These are phyloP conservation scores for Polyergus mexicanus DNA, from an alignment of 1,140 invertebrate species.

Conservation along the genomic window DNA sequence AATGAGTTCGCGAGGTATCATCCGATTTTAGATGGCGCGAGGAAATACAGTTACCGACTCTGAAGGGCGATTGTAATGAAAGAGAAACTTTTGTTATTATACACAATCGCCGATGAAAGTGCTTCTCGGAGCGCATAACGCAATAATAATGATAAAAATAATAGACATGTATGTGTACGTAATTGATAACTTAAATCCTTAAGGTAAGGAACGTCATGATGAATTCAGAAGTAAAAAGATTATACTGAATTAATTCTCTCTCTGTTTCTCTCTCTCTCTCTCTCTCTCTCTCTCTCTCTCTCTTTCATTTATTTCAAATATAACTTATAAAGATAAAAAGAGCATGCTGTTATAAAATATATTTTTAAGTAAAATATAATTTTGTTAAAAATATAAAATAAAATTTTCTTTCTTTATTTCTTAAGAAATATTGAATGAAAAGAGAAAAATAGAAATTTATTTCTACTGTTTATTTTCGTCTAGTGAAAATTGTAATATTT, in stretches of 20 bases:
- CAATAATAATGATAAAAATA: constrained; percentile 47
- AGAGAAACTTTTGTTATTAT: constrained; percentile 33
- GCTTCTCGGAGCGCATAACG: neutral
- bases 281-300: too few relatives aligned
- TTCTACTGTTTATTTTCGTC: neutral
- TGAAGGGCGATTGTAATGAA: constrained; percentile 11
- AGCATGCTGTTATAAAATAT: neutral
- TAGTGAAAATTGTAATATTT: neutral
- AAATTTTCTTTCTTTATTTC: neutral
- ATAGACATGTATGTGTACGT: neutral
- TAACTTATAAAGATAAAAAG: neutral
- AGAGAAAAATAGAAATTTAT: neutral
- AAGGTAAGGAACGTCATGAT: neutral
- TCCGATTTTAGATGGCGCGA: constrained; percentile 70
- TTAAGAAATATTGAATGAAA: neutral
- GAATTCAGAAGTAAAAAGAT: constrained; percentile 4
- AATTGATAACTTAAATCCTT: constrained; percentile 1
- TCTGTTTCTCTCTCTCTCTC: neutral
- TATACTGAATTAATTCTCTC: neutral
- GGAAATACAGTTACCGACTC: constrained; percentile 38
- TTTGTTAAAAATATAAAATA: neutral
- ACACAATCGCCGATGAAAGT: neutral
- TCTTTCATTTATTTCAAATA: neutral
- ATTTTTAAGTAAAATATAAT: neutral
- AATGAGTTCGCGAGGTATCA: constrained; percentile 71